Percentiles rank a stretch among this genome's conserved stretches.
Evolutionary conservation across 2,888 invertebrate genomes (phyloP).

Genomic region (Mechanitis mazaeus): DNA sequence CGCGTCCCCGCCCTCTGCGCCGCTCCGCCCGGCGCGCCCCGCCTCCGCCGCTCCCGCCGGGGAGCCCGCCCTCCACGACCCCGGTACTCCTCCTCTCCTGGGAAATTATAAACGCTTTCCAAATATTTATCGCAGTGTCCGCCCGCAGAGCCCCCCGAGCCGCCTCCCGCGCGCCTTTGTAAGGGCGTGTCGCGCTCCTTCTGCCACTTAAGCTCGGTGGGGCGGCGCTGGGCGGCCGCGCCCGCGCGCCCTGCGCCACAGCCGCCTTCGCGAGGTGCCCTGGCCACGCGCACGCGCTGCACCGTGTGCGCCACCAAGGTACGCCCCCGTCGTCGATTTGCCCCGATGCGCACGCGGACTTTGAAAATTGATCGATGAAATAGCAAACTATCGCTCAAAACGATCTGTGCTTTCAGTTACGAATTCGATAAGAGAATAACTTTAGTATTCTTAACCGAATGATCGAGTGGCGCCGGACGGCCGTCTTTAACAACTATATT

Average conservation of each 20-base stretch:
- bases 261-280: constrained; percentile 65
- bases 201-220: constrained; percentile 69
- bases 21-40: constrained; percentile 30
- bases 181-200: constrained; percentile 69
- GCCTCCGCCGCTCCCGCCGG: constrained; percentile 55
- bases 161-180: constrained; percentile 50
- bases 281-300: constrained; percentile 65
- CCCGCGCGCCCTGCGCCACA: constrained; percentile 54
- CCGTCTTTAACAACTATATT: constrained; percentile 1
- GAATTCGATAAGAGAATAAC: no score
- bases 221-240: constrained; percentile 44
- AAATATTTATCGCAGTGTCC: not conserved
- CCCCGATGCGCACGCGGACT: no score
- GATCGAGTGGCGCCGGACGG: no score
- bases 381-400: no score
- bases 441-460: no score
- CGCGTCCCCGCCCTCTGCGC: constrained; percentile 68
- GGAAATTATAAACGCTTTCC: no score
- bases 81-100: constrained; percentile 37
- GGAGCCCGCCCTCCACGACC: constrained; percentile 56
- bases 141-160: constrained; percentile 39
- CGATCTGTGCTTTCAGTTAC: no score
- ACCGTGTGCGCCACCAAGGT: constrained; percentile 67
- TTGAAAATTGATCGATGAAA: no score
- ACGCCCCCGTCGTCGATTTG: not conserved